A percentile compares a stretch with the other conserved stretches of the same genome.
Conservation (phyloP, 2,888 invertebrate species). For the Apodemia zela region DNA sequence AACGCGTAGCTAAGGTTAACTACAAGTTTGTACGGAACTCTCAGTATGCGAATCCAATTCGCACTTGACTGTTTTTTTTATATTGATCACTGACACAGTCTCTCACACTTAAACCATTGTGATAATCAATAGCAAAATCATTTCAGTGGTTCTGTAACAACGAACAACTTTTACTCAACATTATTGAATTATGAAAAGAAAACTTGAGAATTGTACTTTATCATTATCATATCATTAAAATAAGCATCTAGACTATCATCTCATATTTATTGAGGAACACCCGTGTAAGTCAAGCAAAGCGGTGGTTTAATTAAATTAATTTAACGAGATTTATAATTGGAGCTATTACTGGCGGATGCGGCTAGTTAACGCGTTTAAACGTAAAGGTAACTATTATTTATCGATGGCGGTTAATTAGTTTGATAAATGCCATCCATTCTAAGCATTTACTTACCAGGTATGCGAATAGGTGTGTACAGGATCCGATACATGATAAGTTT, state of each 20-base stretch:
- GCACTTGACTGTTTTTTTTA: no score
- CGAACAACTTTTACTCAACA: no score
- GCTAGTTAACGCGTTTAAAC: constrained; percentile 4
- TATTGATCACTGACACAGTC: no score
- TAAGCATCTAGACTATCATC: background rate
- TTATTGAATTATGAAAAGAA: constrained; percentile 5
- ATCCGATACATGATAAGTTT: no score
- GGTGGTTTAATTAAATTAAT: constrained; percentile 12
- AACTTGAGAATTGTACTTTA: background rate
- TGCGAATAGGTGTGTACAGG: background rate
- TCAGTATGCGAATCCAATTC: no score
- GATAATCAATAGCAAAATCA: no score
- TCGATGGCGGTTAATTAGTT: background rate
- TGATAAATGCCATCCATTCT: background rate
- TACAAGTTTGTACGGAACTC: no score
- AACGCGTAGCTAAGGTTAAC: no score
- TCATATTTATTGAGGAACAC: background rate
- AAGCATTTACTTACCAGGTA: background rate
- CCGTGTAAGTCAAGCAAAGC: background rate
- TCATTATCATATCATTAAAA: no score
- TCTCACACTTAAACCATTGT: no score
- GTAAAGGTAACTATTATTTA: constrained; percentile 7
- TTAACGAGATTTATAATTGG: constrained; percentile 12
- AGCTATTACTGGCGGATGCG: constrained; percentile 10
- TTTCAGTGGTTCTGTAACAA: no score